These are phyloP conservation scores for Crenichthys baileyi DNA, from an alignment of 2,797 vertebrate genomes.

Conservation along the genomic window DNA sequence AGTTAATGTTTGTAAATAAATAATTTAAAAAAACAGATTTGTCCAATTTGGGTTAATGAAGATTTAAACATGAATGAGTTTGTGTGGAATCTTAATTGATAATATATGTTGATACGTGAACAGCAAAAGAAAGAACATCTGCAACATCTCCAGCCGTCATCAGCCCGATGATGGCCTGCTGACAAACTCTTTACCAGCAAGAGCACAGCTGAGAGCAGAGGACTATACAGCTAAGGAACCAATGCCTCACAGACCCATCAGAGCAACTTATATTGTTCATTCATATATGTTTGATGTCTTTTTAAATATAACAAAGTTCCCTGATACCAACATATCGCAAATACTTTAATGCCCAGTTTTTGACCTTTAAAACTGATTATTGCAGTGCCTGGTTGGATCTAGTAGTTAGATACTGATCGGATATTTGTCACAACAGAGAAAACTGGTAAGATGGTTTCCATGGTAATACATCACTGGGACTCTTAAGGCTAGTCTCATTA, in stretches of 20 bases:
- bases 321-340: background rate
- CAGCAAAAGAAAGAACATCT: too few relatives aligned
- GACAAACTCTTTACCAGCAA: background rate
- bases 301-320: background rate
- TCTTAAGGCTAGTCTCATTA: too few relatives aligned
- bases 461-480: background rate
- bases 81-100: background rate
- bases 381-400: background rate
- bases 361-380: background rate
- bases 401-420: background rate
- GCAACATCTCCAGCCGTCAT: background rate
- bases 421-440: background rate
- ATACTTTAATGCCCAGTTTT: background rate
- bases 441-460: background rate
- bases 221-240: background rate
- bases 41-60: background rate
- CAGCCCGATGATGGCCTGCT: background rate
- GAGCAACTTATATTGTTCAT: too few relatives aligned
- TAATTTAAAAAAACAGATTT: background rate
- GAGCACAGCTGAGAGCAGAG: background rate
- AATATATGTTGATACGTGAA: background rate
- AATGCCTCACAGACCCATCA: background rate
- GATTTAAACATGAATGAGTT: background rate
- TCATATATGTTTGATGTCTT: background rate
- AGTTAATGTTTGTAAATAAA: background rate